Evolutionary conservation across 2,113 vertebrate genomes (phyloP), one percentile per base, ranked within the genome.

Genomic region (Lethenteron camtschaticum): DNA sequence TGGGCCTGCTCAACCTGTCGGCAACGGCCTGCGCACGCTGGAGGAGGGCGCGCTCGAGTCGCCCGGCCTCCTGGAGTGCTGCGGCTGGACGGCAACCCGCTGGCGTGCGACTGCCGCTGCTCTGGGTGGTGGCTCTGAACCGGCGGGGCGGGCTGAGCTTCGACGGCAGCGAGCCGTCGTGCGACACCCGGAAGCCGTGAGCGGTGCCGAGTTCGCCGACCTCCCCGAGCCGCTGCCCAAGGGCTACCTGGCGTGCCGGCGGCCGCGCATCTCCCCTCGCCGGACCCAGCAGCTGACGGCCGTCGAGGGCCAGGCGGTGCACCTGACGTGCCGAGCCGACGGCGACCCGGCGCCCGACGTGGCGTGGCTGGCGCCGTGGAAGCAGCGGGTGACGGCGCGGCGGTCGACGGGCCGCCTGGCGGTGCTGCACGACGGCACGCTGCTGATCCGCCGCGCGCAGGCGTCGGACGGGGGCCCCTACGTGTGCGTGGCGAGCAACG

Each of bases 401-500:
- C 81, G 81, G 77, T 85, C 85, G 75, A 77, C 74, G 0, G 92
- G 88, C 1, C 77, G 91, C 10, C 76, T 83, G 1, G 85, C 82
- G 0, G 85, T 99, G 56, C 81, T 91, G 68, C 82, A 84, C 0
- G 84, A 88, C 12, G 94, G 94, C 16, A 95, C 90, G 0, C 77
- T 99, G 74, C 85, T 90, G 78, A 87, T 99, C 76, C 81, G 79
- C 10, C 94, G 86, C 0, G 82, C 85, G 57, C 87, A 85, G 77
- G 80, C 87, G 12, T 87, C 82, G 58, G 94, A 99, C 77, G 94
- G 84, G 0, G 94, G 94, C 68, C 95, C 90, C n/a, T 96, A 96
- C 77, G 94, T 95, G 68, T 99, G 94, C 77, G 88, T 99, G 41
- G 94, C 94, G 74, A 96, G 86, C 78, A 99, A 97, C 8, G 90